Evolutionary conservation across 2,797 vertebrate genomes (phyloP).

Genomic region (Onychomys leucogaster): DNA sequence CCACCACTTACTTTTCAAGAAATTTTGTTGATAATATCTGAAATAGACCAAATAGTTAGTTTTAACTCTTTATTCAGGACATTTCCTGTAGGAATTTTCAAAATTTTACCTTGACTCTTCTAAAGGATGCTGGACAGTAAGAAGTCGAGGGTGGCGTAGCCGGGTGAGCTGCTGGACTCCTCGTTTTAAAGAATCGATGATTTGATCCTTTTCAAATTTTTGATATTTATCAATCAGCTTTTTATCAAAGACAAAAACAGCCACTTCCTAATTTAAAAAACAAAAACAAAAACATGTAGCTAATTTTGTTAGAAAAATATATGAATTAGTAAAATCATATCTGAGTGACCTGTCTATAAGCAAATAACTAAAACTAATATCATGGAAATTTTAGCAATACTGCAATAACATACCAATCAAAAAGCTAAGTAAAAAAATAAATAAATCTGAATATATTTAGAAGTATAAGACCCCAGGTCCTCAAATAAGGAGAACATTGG

Average conservation of each 20-base stretch:
- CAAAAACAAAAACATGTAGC: slow-evolving; percentile 31
- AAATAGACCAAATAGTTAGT: slow-evolving; percentile 41
- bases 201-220: slow-evolving; percentile 99
- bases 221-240: slow-evolving; percentile 97
- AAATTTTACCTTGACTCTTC: slow-evolving; percentile 96
- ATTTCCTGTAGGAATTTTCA: slow-evolving; percentile 22
- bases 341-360: slow-evolving; percentile 29
- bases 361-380: background rate
- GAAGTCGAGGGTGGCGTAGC: slow-evolving; percentile 96
- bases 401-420: slow-evolving; percentile 11
- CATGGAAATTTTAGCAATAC: slow-evolving; percentile 47
- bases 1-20: slow-evolving; percentile 36
- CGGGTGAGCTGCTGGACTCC: slow-evolving; percentile 98
- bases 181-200: slow-evolving; percentile 95
- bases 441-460: slow-evolving; percentile 58
- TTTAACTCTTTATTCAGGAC: slow-evolving; percentile 33
- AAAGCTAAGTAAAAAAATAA: background rate
- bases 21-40: slow-evolving; percentile 34
- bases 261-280: slow-evolving; percentile 93
- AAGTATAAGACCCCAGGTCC: background rate
- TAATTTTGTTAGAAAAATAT: slow-evolving; percentile 65
- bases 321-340: slow-evolving; percentile 34
- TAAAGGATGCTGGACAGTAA: slow-evolving; percentile 98
- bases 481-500: background rate
- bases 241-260: slow-evolving; percentile 99